Evolutionary conservation across 2,888 invertebrate species (phyloP).

Genomic region (Eupeodes latifasciatus): DNA sequence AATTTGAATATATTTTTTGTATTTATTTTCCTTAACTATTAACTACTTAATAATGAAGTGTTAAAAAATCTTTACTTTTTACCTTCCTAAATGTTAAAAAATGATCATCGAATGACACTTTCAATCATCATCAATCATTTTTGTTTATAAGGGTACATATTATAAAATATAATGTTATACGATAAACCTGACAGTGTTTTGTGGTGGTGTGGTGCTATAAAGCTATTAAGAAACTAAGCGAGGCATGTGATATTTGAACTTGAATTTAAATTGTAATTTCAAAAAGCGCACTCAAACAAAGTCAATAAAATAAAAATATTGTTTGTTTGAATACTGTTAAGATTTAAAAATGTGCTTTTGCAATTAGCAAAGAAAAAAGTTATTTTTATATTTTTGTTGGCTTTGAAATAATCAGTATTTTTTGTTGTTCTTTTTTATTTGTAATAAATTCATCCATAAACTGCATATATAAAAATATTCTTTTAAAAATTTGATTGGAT

Average conservation of each 20-base stretch:
- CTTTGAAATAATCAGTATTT: conserved; percentile 11
- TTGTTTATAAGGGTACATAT: conserved; percentile 10
- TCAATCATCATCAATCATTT: conserved; percentile 43
- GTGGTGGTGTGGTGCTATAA: conserved; percentile 43
- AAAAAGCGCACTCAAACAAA: conserved; percentile 7
- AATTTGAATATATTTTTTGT: conserved; percentile 20
- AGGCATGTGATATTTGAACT: conserved; percentile 49
- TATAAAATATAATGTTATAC: conserved; percentile 1
- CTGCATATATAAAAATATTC: not conserved
- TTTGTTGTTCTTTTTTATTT: not conserved
- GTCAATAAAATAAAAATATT: not conserved
- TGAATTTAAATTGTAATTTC: not conserved
- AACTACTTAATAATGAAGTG: conserved; percentile 18
- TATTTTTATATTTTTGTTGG: conserved; percentile 12
- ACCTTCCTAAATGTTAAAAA: not conserved
- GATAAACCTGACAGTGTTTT: not conserved
- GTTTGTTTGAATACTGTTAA: not conserved
- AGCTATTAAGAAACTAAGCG: conserved; percentile 50
- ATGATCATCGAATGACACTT: conserved; percentile 26
- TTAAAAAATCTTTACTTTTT: conserved; percentile 10
- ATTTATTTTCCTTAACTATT: conserved; percentile 25
- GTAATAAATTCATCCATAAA: conserved; percentile 8
- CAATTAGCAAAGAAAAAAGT: not conserved
- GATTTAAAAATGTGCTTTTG: not conserved
- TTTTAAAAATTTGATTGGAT: not conserved